Base-by-base conservation (phyloP, 2,797 vertebrate genomes). In the Xiphophorus birchmanni region DNA sequence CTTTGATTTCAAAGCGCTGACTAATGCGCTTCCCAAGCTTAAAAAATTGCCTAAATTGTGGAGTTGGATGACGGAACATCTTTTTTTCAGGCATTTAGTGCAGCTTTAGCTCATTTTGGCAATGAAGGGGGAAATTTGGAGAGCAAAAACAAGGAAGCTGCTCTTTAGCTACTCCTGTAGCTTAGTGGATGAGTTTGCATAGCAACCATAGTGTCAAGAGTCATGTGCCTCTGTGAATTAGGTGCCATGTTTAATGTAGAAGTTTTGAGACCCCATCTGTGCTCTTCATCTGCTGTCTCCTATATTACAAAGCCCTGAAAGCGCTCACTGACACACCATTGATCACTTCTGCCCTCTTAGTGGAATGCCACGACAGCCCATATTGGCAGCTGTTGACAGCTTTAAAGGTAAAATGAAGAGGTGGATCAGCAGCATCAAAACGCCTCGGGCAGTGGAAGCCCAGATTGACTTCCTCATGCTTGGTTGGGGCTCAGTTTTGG, bases 341-440 rank as follows among this genome's bases (percentile, higher is more conserved):
- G 92, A 94, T 93, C 90, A 82, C 23, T n/a, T n/a, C 63, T 77
- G 83, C 80, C 75, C 79, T 84, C 84, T 89, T 87, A 87, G 88
- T 91, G 83, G 47, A 32, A 83, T 5, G 87, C 91, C 86, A 89
- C 79, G 60, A 84, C 89, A 89, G 87, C 82, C 78, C 82, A 88
- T 86, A 88, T 84, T 86, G 88, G 86, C 86, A 91, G 87, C 84
- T 86, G 86, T 90, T 89, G 88, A 93, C 90, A 90, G 91, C 87
- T 93, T 91, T 93, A 92, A 94, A 92, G 91, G 91, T 54, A 87
- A 85, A 89, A 82, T 84, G 82, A 89, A 85, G 86, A 45, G 48
- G 77, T n/a, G 71, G 81, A 88, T 92, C 86, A 91, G 78, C 88
- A 89, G 73, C 85, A 87, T 87, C 79, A 84, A 84, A 87, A 82